Evolutionary conservation across 2,113 vertebrate species (phyloP).

Genomic region (Lasiurus borealis): DNA sequence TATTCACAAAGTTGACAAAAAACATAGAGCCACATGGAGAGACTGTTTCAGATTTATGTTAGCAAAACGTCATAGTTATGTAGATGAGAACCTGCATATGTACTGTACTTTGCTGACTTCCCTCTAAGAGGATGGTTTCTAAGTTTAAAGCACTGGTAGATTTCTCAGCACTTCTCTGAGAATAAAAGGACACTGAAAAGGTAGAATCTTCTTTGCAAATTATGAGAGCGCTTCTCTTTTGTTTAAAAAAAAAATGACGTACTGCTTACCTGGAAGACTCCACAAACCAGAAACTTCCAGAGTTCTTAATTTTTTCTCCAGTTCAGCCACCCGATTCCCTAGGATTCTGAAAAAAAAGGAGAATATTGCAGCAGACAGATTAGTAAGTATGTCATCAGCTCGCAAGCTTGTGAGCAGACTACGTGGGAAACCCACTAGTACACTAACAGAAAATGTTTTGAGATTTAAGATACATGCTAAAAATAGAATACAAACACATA

Average conservation of each 20-base stretch:
- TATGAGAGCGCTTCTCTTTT: neutral
- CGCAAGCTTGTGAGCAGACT: neutral
- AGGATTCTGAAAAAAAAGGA: constrained; percentile 91
- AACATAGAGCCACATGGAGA: neutral
- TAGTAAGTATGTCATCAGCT: neutral
- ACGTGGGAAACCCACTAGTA: neutral
- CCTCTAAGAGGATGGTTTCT: constrained; percentile 14
- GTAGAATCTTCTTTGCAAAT: neutral
- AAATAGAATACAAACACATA: neutral
- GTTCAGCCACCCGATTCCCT: constrained; percentile 95
- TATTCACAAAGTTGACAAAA: neutral
- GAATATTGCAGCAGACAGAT: neutral
- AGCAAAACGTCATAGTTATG: neutral
- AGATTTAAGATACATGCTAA: neutral
- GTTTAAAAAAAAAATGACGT: constrained; percentile 40
- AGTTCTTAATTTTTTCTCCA: constrained; percentile 97
- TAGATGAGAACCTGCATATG: constrained; percentile 37
- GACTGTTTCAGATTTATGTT: constrained; percentile 16
- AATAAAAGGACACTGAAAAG: constrained; percentile 33
- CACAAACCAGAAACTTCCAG: constrained; percentile 97
- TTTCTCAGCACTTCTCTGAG: neutral
- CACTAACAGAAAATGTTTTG: neutral
- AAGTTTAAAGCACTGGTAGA: constrained; percentile 1
- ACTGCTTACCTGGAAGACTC: constrained; percentile 95
- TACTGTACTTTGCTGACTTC: constrained; percentile 50